phyloP scores from a whole-genome alignment of 2,113 vertebrate genomes.

The Menura novaehollandiae region DNA sequence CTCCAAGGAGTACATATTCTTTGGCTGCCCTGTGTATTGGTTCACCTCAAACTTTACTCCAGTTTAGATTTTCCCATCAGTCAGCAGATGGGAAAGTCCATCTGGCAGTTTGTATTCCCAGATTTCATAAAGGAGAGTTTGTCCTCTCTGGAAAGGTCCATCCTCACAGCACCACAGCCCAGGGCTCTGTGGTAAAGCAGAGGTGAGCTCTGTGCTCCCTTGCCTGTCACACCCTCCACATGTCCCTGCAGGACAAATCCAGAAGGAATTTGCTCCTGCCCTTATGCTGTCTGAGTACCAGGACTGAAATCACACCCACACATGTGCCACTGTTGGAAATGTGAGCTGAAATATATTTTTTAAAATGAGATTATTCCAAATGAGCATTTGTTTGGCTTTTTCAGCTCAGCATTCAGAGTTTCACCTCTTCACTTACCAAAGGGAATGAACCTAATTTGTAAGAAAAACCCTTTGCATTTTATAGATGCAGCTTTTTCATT shows the following conservation, averaged over 20 bases:
- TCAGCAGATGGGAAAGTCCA: background rate
- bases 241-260: background rate
- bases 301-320: background rate
- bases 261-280: background rate
- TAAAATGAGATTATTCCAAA: background rate
- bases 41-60: background rate
- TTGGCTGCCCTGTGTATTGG: background rate
- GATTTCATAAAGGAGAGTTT: background rate
- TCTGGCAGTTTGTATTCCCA: background rate
- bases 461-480: background rate
- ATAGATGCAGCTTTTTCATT: slow-evolving; percentile 6
- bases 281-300: background rate
- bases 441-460: background rate
- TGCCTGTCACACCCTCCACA: background rate
- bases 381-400: background rate
- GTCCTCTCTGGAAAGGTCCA: background rate
- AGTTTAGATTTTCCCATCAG: background rate
- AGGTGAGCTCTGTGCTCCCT: background rate
- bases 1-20: background rate
- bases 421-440: background rate
- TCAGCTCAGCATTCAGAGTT: background rate
- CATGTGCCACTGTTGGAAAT: background rate
- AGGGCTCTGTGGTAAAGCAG: background rate
- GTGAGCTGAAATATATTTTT: background rate
- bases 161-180: background rate